Evolutionary conservation across 2,888 invertebrate genomes (phyloP), one percentile per base, ranked within the genome.

Genomic region (Lochmaea crataegi): DNA sequence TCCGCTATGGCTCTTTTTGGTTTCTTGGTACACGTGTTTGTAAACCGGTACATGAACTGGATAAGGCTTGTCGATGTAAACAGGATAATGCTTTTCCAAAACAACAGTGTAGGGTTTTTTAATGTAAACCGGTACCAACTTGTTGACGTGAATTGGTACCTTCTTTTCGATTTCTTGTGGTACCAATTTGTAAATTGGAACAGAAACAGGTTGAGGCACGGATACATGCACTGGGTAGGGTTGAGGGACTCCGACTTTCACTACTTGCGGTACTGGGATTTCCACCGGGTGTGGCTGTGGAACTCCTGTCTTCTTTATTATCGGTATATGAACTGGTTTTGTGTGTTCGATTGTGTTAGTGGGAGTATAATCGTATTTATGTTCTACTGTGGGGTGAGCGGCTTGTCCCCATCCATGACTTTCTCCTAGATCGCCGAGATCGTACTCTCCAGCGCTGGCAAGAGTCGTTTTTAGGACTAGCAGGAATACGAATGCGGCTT

Each of bases 91-190:
- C 88, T 93, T 94, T 77, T 93, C 91, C 45, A 94, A 91, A 85
- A 92, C 91, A 1, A 94, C 92, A 79, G 93, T 92, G 88, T 93
- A 93, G 2, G 93, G 94, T 83, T 91, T 93, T 83, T 92, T 92
- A 2, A 94, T 90, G 77, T 92, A 92, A 81, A 93, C 91, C 16
- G 92, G 91, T 38, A 91, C 90, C 41, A 92, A 91, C 82, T 92
- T 93, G 82, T 93, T 93, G 3, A 94, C 92, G 2, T 92, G 91
- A 85, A 92, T 92, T 2, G 93, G 93, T 9, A 94, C 91, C 78
- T 91, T 92, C 81, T 92, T 92, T 81, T 93, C 93, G 65, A 93
- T 90, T 75, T 93, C 90, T 81, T 93, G 92, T 14, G 92, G 92
- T 9, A 93, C 92, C 82, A 91, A 88, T 87, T 93, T 93, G 83